phyloP scores from a whole-genome alignment of 2,888 invertebrate genomes.

The Aphidius colemani region DNA sequence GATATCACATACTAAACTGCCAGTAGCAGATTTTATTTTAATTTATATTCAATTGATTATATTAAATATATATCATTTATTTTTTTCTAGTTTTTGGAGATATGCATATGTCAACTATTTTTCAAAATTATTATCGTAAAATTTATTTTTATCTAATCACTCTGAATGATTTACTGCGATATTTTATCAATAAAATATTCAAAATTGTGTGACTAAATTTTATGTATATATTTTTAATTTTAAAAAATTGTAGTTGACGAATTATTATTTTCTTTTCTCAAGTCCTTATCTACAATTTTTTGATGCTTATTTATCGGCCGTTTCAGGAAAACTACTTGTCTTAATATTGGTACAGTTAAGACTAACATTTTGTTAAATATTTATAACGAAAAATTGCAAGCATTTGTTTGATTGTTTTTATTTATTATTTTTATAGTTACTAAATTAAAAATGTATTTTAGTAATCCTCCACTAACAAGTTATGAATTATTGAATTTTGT shows the following conservation, averaged over 20 bases:
- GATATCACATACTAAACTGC: slow-evolving; percentile 41
- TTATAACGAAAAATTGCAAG: neutral
- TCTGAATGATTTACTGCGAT: neutral
- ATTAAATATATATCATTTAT: slow-evolving; percentile 19
- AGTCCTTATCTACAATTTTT: slow-evolving; percentile 25
- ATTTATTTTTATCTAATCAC: slow-evolving; percentile 4
- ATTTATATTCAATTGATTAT: slow-evolving; percentile 26
- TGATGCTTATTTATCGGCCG: slow-evolving; percentile 43
- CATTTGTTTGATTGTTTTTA: neutral
- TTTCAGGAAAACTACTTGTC: slow-evolving; percentile 53
- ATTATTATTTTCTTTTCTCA: slow-evolving; percentile 15
- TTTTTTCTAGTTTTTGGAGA: slow-evolving; percentile 20
- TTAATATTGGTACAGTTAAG: slow-evolving; percentile 21
- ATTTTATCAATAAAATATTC: slow-evolving; percentile 21
- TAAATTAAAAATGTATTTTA: slow-evolving; percentile 1
- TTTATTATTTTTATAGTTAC: neutral
- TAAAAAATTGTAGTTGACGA: slow-evolving; percentile 37
- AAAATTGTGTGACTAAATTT: slow-evolving; percentile 24
- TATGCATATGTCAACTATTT: slow-evolving; percentile 20
- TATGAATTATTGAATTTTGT: neutral
- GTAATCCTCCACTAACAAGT: slow-evolving; percentile 14
- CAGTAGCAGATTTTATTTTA: slow-evolving; percentile 36
- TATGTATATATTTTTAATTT: slow-evolving; percentile 23
- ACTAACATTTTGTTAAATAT: neutral
- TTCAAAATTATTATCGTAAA: slow-evolving; percentile 25